These are phyloP conservation scores for Saxicola maurus DNA, from an alignment of 2,797 vertebrate species.

Conservation along the genomic window DNA sequence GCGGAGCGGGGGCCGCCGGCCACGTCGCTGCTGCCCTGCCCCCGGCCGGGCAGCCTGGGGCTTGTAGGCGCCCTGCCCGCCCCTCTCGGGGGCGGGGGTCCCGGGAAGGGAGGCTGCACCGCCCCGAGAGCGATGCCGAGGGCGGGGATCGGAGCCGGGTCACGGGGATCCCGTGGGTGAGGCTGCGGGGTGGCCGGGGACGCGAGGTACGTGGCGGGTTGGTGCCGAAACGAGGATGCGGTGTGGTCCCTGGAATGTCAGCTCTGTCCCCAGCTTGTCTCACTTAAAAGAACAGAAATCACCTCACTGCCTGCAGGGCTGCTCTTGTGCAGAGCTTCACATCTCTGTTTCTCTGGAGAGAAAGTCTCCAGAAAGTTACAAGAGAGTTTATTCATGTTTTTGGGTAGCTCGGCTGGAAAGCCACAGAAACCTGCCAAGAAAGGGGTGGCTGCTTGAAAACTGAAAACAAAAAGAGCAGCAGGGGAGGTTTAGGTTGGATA, in stretches of 20 bases:
- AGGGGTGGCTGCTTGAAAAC: neutral
- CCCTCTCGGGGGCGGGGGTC: neutral
- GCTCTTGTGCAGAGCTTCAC: neutral
- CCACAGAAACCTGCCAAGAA: neutral
- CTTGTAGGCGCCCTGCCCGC: neutral
- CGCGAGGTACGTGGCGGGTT: rapidly evolving
- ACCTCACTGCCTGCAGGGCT: neutral
- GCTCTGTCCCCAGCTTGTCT: neutral
- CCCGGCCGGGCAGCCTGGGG: neutral
- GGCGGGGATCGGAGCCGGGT: neutral
- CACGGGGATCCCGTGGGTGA: rapidly evolving
- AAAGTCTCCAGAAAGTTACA: neutral
- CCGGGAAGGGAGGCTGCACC: neutral
- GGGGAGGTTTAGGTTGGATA: neutral
- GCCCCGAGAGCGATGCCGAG: neutral
- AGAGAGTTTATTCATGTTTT: neutral
- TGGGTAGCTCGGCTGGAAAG: neutral
- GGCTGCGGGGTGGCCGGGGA: neutral
- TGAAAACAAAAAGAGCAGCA: neutral
- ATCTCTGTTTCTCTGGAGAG: too few species aligned
- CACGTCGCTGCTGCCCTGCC: constrained; percentile 20
- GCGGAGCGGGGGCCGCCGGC: neutral
- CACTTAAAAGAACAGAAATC: neutral
- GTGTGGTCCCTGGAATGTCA: neutral
- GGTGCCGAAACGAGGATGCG: neutral